Evolutionary conservation across 2,113 vertebrate genomes (phyloP).

Genomic region (Gobius niger): DNA sequence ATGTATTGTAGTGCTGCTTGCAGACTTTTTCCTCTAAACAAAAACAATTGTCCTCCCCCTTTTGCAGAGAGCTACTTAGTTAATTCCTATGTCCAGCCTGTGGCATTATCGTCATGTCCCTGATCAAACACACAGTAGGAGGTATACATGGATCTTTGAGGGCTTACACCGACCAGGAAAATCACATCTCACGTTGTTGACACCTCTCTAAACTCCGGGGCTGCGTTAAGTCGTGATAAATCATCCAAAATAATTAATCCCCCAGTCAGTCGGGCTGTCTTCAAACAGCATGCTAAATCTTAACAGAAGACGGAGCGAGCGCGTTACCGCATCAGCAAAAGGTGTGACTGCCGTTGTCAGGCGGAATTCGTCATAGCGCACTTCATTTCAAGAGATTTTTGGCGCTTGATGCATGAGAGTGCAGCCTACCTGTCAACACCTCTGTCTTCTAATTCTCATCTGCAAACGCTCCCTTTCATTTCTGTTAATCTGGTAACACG

Average conservation of each 20-base stretch:
- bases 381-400: constrained; percentile 74
- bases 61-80: not conserved
- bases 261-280: constrained; percentile 74
- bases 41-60: not conserved
- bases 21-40: not conserved
- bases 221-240: constrained; percentile 70
- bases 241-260: constrained; percentile 81
- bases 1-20: not conserved
- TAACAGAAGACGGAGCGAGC: constrained; percentile 66
- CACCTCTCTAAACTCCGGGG: constrained; percentile 71
- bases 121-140: constrained; percentile 27
- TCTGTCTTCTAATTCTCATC: constrained; percentile 60
- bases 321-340: constrained; percentile 74
- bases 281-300: constrained; percentile 72
- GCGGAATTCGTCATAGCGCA: constrained; percentile 75
- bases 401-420: constrained; percentile 64
- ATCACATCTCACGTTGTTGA: constrained; percentile 65
- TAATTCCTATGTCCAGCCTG: constrained; percentile 11
- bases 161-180: constrained; percentile 50
- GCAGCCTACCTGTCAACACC: constrained; percentile 72
- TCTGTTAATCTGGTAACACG: constrained; percentile 37
- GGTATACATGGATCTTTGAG: constrained; percentile 26
- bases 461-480: constrained; percentile 21
- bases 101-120: constrained; percentile 9
- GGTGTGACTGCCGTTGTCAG: constrained; percentile 77